Conservation (phyloP, 2,888 invertebrate species). For the Subacronicta megacephala region DNA sequence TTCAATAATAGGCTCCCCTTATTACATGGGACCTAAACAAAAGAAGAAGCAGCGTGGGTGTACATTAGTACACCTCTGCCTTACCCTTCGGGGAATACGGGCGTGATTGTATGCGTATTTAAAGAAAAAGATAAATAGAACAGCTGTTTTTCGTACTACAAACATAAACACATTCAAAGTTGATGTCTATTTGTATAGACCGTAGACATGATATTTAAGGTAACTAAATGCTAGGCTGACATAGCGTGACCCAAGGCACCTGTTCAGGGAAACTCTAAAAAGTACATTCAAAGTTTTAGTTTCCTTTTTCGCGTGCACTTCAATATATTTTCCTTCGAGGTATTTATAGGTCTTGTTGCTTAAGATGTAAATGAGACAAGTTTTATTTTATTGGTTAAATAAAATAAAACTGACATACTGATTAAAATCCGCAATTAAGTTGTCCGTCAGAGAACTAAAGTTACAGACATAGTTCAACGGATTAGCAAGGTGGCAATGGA, state of each 20-base stretch:
- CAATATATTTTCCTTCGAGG: conserved; percentile 8
- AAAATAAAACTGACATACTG: too few relatives aligned
- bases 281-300: conserved; percentile 30
- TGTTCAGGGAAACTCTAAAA: conserved; percentile 24
- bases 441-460: too few relatives aligned
- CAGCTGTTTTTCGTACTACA: neutral
- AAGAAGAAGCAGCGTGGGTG: too few relatives aligned
- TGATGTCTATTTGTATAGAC: conserved; percentile 43
- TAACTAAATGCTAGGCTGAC: conserved; percentile 22
- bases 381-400: too few relatives aligned
- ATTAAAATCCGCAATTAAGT: too few relatives aligned
- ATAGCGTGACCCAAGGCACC: conserved; percentile 44
- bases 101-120: too few relatives aligned
- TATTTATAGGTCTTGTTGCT: conserved; percentile 14
- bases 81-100: too few relatives aligned
- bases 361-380: conserved; percentile 2
- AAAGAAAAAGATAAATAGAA: neutral
- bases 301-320: conserved; percentile 39
- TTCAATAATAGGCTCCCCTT: too few relatives aligned
- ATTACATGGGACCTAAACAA: too few relatives aligned
- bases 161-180: conserved; percentile 36
- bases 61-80: too few relatives aligned
- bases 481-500: too few relatives aligned
- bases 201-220: conserved; percentile 22
- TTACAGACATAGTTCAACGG: too few relatives aligned